Percentiles rank a stretch among this genome's conserved stretches.
Conservation (phyloP, 2,113 vertebrate genomes). For the Corythornis madagascariensis region DNA sequence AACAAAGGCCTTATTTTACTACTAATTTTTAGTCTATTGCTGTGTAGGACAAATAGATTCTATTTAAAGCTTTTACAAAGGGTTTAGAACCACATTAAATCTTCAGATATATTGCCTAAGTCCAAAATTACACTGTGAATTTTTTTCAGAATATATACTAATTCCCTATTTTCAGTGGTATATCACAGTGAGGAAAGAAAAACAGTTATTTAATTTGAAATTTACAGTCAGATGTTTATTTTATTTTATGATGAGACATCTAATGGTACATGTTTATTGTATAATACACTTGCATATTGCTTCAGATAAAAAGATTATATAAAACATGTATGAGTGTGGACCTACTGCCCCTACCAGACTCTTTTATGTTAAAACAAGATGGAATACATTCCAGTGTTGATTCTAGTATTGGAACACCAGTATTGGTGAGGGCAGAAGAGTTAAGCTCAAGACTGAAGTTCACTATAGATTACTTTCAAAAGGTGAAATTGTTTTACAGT, state of each 20-base stretch:
- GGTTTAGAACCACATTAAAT: not conserved
- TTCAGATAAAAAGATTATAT: not conserved
- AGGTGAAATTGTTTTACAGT: not conserved
- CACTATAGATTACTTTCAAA: not conserved
- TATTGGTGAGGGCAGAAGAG: not conserved
- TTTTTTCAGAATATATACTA: not conserved
- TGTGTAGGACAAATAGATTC: accelerated
- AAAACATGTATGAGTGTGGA: not conserved
- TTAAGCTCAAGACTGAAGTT: not conserved
- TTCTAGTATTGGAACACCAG: not conserved
- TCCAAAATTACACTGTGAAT: not conserved
- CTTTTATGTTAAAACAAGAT: not conserved
- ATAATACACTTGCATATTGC: not conserved
- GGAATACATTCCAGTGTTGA: not conserved
- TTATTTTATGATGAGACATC: not conserved
- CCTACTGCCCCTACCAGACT: not conserved
- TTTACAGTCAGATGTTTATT: not conserved
- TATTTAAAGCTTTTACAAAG: not conserved
- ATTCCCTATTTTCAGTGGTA: not conserved
- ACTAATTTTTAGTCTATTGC: not conserved
- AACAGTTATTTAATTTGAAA: not conserved
- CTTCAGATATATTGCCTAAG: not conserved
- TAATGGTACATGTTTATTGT: not conserved
- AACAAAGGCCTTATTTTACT: not conserved
- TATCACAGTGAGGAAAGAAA: not conserved